Evolutionary conservation across 2,888 invertebrate species (phyloP), one percentile per base, ranked within the genome.

Genomic region (Caenorhabditis drosophilae): DNA sequence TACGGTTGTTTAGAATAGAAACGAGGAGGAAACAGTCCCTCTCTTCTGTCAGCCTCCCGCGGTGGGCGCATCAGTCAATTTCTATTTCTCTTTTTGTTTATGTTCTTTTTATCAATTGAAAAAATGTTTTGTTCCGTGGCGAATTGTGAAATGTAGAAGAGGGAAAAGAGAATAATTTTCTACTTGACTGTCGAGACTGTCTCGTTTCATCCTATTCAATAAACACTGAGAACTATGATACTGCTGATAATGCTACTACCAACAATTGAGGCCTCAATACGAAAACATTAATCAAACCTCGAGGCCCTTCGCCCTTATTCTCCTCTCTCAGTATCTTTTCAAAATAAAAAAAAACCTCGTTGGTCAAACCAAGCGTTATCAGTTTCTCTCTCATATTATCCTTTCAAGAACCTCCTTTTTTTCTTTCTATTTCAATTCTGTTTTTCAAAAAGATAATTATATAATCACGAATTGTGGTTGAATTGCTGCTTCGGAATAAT

Each of bases 1-100:
- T 62, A 62, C 61, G 56, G 56, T 62, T 52, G 51, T 56, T 62
- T 48, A 48, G 56, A 54, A 53, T 60, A 49, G 34, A 18, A 50
- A 23, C 25, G 49, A 36, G 23, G 35, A 51, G 55, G 50, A 34
- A 55, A 55, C 41, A 15, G 9, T 23, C 12, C 42, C 42, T 22
- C 23, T n/a, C n/a, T n/a, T n/a, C n/a, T n/a, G n/a, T n/a, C n/a
- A n/a, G n/a, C n/a, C n/a, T n/a, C n/a, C n/a, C n/a, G n/a, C n/a
- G n/a, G n/a, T n/a, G n/a, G n/a, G n/a, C n/a, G n/a, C 42, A 12
- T 23, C 7, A 31, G 31, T 31, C 31, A 31, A 9, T 12, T 31
- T 31, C 15, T 23, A 23, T 23, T 31, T 51, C n/a, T 36, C 40
- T 40, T 23, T 16, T 31, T 18, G 15, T 36, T n/a, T 23, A 20